phyloP scores from a whole-genome alignment of 2,888 invertebrate species.

The Labia minor region DNA sequence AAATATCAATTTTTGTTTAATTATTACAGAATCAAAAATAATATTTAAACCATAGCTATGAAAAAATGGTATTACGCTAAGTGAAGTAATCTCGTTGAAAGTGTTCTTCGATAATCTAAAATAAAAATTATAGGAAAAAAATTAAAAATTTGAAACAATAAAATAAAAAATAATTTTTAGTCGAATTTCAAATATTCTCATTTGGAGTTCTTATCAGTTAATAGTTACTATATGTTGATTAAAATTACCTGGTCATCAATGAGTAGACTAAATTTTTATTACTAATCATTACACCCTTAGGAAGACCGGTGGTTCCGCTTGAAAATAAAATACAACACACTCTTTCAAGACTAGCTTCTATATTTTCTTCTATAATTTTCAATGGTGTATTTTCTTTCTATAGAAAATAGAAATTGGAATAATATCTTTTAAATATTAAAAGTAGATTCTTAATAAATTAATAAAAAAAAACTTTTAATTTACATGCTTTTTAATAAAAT shows the following conservation, averaged over 20 bases:
- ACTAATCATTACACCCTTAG: constrained; percentile 65
- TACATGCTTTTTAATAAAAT: too few species aligned
- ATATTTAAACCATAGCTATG: background rate
- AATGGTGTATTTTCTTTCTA: background rate
- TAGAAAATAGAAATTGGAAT: background rate
- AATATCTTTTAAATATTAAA: too few species aligned
- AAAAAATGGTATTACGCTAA: background rate
- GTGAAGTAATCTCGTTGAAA: too few species aligned
- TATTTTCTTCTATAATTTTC: background rate
- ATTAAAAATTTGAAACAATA: too few species aligned
- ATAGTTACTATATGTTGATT: background rate
- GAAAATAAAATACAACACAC: constrained; percentile 53
- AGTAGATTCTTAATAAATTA: background rate
- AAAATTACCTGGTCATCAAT: background rate
- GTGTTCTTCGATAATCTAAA: too few species aligned
- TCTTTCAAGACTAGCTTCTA: background rate
- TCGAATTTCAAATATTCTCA: too few species aligned
- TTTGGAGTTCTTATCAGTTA: too few species aligned
- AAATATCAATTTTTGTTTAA: background rate
- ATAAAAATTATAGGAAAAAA: too few species aligned
- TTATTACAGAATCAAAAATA: background rate
- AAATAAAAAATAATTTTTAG: too few species aligned
- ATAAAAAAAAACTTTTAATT: background rate
- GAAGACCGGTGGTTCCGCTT: constrained; percentile 66
- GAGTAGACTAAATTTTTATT: constrained; percentile 46